phyloP scores from a whole-genome alignment of 2,888 invertebrate genomes.

The Epinotia bilunana region DNA sequence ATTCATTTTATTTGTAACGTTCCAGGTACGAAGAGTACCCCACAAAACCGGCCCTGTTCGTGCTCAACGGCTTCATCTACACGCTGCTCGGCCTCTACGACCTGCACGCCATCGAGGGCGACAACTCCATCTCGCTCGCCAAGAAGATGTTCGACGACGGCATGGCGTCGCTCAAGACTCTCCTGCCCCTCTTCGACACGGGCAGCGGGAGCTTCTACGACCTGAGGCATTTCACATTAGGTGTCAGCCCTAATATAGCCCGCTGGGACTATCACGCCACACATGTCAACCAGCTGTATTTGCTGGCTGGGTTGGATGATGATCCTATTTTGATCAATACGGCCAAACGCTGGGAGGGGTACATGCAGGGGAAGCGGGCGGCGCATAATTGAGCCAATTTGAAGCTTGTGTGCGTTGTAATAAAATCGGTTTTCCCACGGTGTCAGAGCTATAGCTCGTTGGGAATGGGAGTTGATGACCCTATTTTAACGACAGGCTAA shows the following conservation, averaged over 20 bases:
- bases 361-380: slow-evolving; percentile 97
- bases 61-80: slow-evolving; percentile 99
- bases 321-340: slow-evolving; percentile 92
- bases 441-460: slow-evolving; percentile 86
- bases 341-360: slow-evolving; percentile 96
- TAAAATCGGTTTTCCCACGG: slow-evolving; percentile 87
- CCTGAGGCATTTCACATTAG: slow-evolving; percentile 95
- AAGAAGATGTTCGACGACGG: slow-evolving; percentile 92
- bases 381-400: slow-evolving; percentile 92
- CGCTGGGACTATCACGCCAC: slow-evolving; percentile 99
- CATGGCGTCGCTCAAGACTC: slow-evolving; percentile 92
- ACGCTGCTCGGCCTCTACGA: slow-evolving; percentile 98
- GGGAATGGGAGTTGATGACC: slow-evolving; percentile 88
- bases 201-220: slow-evolving; percentile 98
- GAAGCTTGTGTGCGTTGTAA: neutral
- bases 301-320: slow-evolving; percentile 93
- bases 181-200: slow-evolving; percentile 96
- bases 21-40: slow-evolving; percentile 98
- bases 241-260: slow-evolving; percentile 96
- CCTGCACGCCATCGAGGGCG: slow-evolving; percentile 91
- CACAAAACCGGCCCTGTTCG: slow-evolving; percentile 96
- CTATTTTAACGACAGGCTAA: slow-evolving; percentile 93
- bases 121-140: slow-evolving; percentile 88
- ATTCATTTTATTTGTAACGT: neutral
- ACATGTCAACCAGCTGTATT: slow-evolving; percentile 97